Percentiles rank a stretch among this genome's conserved stretches.
phyloP scores from a whole-genome alignment of 2,113 vertebrate species.

The Scophthalmus maximus region DNA sequence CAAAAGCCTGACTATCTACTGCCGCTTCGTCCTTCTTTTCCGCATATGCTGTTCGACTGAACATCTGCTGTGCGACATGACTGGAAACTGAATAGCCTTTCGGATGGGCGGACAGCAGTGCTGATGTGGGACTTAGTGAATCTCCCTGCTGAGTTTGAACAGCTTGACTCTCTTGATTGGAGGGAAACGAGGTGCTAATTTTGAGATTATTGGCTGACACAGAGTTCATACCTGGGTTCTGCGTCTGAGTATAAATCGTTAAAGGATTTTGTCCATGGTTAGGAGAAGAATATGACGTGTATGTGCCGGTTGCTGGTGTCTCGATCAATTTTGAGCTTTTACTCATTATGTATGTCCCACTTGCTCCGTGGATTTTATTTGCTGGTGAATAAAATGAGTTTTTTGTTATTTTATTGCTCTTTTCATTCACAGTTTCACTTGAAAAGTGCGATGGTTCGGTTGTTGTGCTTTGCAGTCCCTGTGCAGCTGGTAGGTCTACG shows the following conservation, averaged over 20 bases:
- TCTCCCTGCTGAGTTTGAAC: conserved; percentile 53
- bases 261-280: conserved; percentile 19
- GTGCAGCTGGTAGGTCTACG: conserved; percentile 24
- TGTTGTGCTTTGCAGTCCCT: conserved; percentile 17
- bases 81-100: conserved; percentile 56
- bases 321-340: conserved; percentile 8
- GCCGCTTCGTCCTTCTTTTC: conserved; percentile 24
- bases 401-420: conserved; percentile 32
- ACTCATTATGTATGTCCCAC: conserved; percentile 26
- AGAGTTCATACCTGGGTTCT: conserved; percentile 25
- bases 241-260: conserved; percentile 25
- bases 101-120: conserved; percentile 42
- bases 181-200: conserved; percentile 45
- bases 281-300: conserved; percentile 7
- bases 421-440: conserved; percentile 34
- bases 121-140: conserved; percentile 55
- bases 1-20: conserved; percentile 22
- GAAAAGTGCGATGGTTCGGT: conserved; percentile 6
- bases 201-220: conserved; percentile 20
- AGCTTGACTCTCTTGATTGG: conserved; percentile 48
- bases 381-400: conserved; percentile 13
- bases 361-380: conserved; percentile 10
- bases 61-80: conserved; percentile 60
- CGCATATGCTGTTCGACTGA: conserved; percentile 28
- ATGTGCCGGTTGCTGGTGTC: conserved; percentile 16